Conservation (phyloP, 1,140 invertebrate genomes). For the Scaptodrosophila lebanonensis region DNA sequence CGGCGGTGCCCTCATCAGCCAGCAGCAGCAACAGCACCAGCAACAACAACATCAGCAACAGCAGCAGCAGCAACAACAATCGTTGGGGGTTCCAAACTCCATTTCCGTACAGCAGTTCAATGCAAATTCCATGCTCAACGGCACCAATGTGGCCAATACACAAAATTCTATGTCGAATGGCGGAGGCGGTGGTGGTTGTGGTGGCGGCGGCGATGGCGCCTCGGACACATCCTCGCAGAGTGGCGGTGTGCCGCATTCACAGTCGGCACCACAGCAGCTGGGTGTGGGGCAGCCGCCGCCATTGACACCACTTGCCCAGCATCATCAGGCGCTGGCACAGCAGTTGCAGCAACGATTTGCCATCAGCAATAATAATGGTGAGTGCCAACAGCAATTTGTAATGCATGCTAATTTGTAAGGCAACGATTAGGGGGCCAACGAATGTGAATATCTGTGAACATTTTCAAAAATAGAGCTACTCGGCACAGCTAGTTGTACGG, state of each 20-base stretch:
- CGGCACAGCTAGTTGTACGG: no score
- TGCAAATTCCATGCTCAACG: slow-evolving; percentile 56
- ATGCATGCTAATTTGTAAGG: no score
- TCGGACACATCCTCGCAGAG: slow-evolving; percentile 76
- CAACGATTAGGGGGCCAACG: no score
- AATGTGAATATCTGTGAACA: no score
- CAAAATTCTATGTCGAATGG: slow-evolving; percentile 66
- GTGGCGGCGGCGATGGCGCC: slow-evolving; percentile 74
- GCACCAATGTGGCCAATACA: slow-evolving; percentile 34
- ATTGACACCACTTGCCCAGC: slow-evolving; percentile 67
- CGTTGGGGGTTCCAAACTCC: slow-evolving; percentile 60
- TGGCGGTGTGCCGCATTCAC: slow-evolving; percentile 71
- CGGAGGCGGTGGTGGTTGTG: slow-evolving; percentile 20
- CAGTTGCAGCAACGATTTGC: slow-evolving; percentile 76
- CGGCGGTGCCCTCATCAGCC: slow-evolving; percentile 47
- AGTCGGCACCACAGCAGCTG: slow-evolving; percentile 68
- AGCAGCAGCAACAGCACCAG: slow-evolving; percentile 47
- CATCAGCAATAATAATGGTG: slow-evolving; percentile 77
- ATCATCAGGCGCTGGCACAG: slow-evolving; percentile 76
- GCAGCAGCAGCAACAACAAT: slow-evolving; percentile 33
- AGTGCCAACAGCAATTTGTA: no score
- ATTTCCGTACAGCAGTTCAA: slow-evolving; percentile 76
- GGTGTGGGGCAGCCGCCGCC: slow-evolving; percentile 64
- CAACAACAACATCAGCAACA: slow-evolving; percentile 43
- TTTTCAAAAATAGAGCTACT: no score